Percentiles rank a stretch among this genome's conserved stretches.
These are phyloP conservation scores for Andrena chrysosceles DNA, from an alignment of 2,888 invertebrate species.

Conservation along the genomic window DNA sequence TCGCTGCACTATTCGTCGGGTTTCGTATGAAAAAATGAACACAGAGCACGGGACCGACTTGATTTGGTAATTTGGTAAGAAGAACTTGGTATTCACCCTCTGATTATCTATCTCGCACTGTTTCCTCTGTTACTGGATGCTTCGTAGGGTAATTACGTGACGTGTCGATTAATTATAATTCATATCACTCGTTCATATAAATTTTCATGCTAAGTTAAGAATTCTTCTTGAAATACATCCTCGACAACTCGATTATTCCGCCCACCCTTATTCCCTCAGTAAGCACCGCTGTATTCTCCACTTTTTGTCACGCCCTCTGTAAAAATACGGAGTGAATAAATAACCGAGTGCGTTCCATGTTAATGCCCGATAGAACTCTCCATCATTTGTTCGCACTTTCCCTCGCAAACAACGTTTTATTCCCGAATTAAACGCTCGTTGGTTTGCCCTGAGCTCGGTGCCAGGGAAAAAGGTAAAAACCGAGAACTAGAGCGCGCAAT, in stretches of 20 bases:
- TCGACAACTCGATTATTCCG: not conserved
- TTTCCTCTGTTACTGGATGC: not conserved
- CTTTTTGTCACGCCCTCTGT: not conserved
- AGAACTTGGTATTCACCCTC: not conserved
- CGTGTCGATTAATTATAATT: not conserved
- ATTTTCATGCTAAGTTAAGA: no score
- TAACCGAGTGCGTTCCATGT: not conserved
- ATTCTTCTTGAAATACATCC: no score
- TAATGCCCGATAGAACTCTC: not conserved
- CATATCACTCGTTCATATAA: not conserved
- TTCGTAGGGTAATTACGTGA: not conserved
- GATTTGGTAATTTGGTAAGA: conserved; percentile 15
- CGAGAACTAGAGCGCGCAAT: not conserved
- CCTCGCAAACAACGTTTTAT: conserved; percentile 50
- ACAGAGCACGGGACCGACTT: not conserved
- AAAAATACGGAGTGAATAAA: not conserved
- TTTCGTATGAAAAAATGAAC: not conserved
- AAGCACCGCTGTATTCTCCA: no score
- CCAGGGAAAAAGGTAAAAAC: conserved; percentile 40
- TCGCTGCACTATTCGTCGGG: not conserved
- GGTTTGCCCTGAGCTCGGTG: conserved; percentile 34
- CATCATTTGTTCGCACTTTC: conserved; percentile 25
- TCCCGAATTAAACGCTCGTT: conserved; percentile 44
- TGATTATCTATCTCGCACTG: not conserved
- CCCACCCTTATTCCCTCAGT: not conserved